Percentiles rank a stretch among this genome's conserved stretches.
Conservation (phyloP, 2,888 invertebrate species). For the Cosmia trapezina region DNA sequence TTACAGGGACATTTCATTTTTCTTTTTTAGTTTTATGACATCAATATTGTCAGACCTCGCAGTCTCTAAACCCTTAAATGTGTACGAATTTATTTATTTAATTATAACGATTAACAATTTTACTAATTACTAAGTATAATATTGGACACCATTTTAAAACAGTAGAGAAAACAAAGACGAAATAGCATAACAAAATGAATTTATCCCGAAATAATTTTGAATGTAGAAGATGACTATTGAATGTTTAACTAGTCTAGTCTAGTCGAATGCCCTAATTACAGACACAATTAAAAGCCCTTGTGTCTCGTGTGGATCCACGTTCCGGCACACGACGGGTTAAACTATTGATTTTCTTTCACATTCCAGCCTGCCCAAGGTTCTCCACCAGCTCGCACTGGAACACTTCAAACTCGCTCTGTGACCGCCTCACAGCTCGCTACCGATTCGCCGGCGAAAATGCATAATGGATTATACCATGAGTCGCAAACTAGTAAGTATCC, state of each 20-base stretch:
- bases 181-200: background rate
- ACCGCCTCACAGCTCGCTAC: slow-evolving; percentile 97
- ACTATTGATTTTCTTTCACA: background rate
- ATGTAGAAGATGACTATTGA: background rate
- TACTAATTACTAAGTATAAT: too few relatives aligned
- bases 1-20: too few relatives aligned
- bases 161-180: background rate
- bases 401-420: slow-evolving; percentile 96
- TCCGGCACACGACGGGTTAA: too few relatives aligned
- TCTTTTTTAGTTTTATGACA: too few relatives aligned
- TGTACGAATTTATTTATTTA: background rate
- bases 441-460: slow-evolving; percentile 96
- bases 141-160: background rate
- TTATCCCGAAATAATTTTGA: background rate
- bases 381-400: slow-evolving; percentile 94
- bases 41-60: too few relatives aligned
- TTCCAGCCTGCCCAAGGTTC: slow-evolving; percentile 80
- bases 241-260: too few relatives aligned
- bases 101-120: background rate
- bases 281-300: too few relatives aligned
- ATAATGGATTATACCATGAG: slow-evolving; percentile 93
- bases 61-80: background rate
- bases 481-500: slow-evolving; percentile 90
- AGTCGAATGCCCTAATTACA: too few relatives aligned
- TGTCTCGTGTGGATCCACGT: too few relatives aligned